Conservation (phyloP, 2,797 vertebrate genomes). For the Sebastes iracundus region DNA sequence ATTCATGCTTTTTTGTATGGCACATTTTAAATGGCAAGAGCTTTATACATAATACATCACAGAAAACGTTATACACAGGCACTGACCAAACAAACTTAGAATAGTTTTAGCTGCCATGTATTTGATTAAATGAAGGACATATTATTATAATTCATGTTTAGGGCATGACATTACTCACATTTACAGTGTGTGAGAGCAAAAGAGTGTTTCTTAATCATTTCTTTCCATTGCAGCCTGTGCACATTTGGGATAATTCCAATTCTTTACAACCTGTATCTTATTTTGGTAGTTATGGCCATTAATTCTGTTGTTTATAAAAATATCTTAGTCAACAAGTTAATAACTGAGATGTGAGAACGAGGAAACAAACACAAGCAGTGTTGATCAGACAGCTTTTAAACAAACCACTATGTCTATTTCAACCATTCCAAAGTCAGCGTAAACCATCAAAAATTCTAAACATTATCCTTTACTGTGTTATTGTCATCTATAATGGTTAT, state of each 20-base stretch:
- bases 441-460: too few species aligned
- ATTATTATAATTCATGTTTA: neutral
- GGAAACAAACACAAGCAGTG: neutral
- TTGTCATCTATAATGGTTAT: too few species aligned
- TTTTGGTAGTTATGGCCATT: neutral
- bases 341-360: neutral
- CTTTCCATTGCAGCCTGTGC: neutral
- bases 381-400: neutral
- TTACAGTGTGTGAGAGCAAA: too few species aligned
- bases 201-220: neutral
- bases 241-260: neutral
- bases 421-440: too few species aligned
- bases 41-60: neutral
- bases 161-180: too few species aligned
- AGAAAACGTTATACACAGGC: neutral
- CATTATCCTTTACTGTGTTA: too few species aligned
- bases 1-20: neutral
- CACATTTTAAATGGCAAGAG: neutral
- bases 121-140: neutral
- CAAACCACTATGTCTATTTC: neutral
- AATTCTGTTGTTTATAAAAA: neutral
- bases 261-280: neutral
- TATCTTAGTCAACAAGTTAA: neutral
- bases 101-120: neutral
- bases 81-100: neutral